Evolutionary conservation across 1,140 invertebrate species (phyloP), one percentile per base, ranked within the genome.

Genomic region (Dryas iulia): DNA sequence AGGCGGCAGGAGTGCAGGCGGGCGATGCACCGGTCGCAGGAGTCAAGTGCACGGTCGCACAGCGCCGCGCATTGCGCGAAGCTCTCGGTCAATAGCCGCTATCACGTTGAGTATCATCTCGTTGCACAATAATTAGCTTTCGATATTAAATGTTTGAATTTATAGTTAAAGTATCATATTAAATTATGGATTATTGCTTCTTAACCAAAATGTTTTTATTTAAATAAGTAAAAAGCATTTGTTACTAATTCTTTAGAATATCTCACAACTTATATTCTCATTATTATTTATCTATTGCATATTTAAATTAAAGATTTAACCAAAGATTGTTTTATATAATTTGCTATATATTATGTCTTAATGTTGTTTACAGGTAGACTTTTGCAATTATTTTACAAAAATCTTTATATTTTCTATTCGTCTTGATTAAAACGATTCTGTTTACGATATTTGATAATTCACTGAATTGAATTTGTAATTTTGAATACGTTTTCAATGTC

Each of bases 1-100:
- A 69, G 26, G 75, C n/a, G 35, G 71, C 24, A 35, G 73, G 60
- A 57, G 66, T 47, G 71, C 69, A 73, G 74, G 78, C 82, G 87
- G 82, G 66, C 87, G 82, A 88, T 88, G 87, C 87, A 88, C 86
- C 81, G 77, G 21, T 58, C 35, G 66, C 56, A 69, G 66, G 72
- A 78, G 53, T 56, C 53, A 56, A 56, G 53, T 56, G 39, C 39
- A 47, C 39, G 39, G 39, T 18, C 39, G 39, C 14, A n/a, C 39
- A 47, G 39, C 39, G 84, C 78, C 58, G 58, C 57, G 56, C 39
- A 31, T 66, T 71, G 65, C 54, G 61, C 61, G 61, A 33, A 64
- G 21, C 67, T 47, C 58, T 76, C 88, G 87, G 87, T 89, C 87
- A 89, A 89, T 89, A 89, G 73, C 78, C 78, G 76, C 64, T 76